phyloP scores from a whole-genome alignment of 1,140 invertebrate genomes.

The Calosoma granatense region DNA sequence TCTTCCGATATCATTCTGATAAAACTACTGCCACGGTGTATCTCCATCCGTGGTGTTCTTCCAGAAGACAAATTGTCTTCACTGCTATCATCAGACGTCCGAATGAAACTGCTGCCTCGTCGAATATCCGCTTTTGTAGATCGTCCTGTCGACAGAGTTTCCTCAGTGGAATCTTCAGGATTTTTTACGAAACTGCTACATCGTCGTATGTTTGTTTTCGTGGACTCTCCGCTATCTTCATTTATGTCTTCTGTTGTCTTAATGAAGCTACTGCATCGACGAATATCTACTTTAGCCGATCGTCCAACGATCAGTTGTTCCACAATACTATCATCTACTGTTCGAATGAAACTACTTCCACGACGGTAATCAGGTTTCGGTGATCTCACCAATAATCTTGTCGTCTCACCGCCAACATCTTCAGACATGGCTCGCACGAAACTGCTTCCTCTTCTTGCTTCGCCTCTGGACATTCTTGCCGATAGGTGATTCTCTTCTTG shows the following conservation, averaged over 20 bases:
- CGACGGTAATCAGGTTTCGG: background rate
- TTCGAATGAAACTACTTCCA: background rate
- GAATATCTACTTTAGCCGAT: background rate
- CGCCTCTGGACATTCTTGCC: background rate
- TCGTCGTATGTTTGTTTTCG: background rate
- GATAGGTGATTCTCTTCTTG: background rate
- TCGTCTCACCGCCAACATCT: background rate
- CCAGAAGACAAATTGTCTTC: background rate
- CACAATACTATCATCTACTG: background rate
- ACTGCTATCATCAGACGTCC: background rate
- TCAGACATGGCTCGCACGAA: background rate
- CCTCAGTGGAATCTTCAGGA: background rate
- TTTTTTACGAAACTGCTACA: background rate
- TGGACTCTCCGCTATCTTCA: background rate
- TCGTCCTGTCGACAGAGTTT: background rate
- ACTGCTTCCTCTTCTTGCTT: background rate
- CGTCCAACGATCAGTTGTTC: background rate
- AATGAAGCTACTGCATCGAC: background rate
- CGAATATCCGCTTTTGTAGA: background rate
- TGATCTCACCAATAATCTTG: background rate
- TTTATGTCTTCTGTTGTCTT: background rate
- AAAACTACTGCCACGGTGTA: background rate
- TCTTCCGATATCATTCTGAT: constrained; percentile 1
- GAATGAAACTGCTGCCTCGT: background rate
- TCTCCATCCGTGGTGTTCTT: background rate